phyloP scores from a whole-genome alignment of 2,113 vertebrate species.

The Rhynchopsitta pachyrhyncha region DNA sequence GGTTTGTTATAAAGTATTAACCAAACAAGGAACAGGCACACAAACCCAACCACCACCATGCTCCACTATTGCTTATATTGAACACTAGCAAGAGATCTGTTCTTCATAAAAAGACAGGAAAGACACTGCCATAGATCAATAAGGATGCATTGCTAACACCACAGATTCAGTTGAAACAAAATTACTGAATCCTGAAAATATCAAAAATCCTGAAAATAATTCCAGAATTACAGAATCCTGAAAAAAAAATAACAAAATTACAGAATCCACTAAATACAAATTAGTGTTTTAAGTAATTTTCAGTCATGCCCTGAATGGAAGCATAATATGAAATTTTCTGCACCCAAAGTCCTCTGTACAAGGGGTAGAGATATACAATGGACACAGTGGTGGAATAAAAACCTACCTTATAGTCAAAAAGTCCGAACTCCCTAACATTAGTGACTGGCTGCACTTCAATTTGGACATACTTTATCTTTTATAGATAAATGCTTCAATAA shows the following conservation, averaged over 20 bases:
- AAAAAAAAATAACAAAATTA: not conserved
- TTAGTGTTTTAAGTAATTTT: not conserved
- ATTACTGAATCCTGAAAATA: not conserved
- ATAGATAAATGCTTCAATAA: not conserved
- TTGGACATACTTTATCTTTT: not conserved
- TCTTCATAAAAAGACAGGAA: not conserved
- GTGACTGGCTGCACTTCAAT: not conserved
- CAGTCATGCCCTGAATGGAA: not conserved
- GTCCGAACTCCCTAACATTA: not conserved
- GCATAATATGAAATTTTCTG: not conserved
- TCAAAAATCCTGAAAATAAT: too few species aligned
- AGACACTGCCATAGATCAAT: not conserved
- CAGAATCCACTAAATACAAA: not conserved
- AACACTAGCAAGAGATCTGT: not conserved
- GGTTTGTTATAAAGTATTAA: not conserved
- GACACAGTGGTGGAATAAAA: not conserved
- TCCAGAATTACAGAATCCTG: not conserved
- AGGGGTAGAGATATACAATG: not conserved
- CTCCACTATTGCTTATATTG: not conserved
- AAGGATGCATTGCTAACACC: not conserved
- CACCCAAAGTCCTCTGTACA: not conserved
- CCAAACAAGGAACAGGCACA: not conserved
- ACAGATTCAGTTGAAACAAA: not conserved
- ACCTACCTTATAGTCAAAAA: not conserved
- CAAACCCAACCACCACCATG: not conserved